Percentiles rank a stretch among this genome's conserved stretches.
Conservation (phyloP, 2,797 vertebrate species). For the Trichosurus vulpecula region DNA sequence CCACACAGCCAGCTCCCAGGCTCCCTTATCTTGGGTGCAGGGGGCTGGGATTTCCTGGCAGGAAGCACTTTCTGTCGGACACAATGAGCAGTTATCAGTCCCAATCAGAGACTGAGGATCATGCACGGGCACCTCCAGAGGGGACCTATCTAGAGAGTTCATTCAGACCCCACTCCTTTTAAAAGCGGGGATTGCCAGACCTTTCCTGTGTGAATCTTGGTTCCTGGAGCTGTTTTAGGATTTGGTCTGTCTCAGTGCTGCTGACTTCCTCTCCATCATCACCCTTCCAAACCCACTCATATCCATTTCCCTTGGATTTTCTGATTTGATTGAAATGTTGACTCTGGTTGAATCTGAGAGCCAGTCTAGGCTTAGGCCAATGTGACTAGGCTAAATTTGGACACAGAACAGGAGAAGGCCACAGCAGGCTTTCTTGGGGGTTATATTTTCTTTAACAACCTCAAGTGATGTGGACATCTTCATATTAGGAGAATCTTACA, state of each 20-base stretch:
- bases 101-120: conserved; percentile 43
- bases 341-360: neutral
- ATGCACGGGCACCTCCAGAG: neutral
- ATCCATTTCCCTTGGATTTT: neutral
- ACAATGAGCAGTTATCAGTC: conserved; percentile 74
- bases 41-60: conserved; percentile 69
- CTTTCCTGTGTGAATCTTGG: conserved; percentile 74
- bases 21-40: conserved; percentile 54
- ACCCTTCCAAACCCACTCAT: neutral
- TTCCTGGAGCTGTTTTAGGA: conserved; percentile 42
- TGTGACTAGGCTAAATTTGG: neutral
- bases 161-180: neutral
- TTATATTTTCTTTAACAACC: neutral
- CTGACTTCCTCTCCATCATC: conserved; percentile 17
- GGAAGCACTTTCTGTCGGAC: conserved; percentile 58
- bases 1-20: conserved; percentile 60
- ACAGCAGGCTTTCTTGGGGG: neutral
- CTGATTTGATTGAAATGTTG: neutral
- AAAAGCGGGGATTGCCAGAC: conserved; percentile 52
- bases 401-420: neutral
- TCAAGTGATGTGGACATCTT: neutral
- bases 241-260: conserved; percentile 50
- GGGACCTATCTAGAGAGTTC: neutral
- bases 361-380: neutral
- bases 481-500: neutral